Conservation (phyloP, 35 echinoderm and acorn worm species). For the Lytechinus variegatus region DNA sequence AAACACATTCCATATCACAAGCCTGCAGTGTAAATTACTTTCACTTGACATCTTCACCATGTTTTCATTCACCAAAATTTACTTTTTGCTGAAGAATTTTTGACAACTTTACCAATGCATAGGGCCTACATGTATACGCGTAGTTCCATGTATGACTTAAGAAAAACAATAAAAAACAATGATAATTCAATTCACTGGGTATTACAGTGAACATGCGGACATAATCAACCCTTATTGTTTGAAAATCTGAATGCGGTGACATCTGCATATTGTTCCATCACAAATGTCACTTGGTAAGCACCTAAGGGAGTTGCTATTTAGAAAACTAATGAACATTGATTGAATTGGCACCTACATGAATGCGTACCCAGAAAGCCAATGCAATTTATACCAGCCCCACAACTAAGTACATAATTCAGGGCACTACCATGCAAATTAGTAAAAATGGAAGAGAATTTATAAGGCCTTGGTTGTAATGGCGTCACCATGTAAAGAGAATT, state of each 20-base stretch:
- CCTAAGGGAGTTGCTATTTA: background rate
- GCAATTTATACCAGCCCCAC: background rate
- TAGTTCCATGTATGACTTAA: background rate
- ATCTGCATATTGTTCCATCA: background rate
- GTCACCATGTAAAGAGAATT: background rate
- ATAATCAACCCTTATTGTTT: background rate
- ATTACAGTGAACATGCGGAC: background rate
- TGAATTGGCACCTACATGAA: background rate
- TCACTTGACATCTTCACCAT: too few species aligned
- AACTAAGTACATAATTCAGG: background rate
- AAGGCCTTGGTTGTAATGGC: background rate
- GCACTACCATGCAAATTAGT: background rate
- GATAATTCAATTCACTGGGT: background rate
- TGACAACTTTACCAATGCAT: background rate
- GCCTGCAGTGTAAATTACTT: too few species aligned
- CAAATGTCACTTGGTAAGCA: background rate
- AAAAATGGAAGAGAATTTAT: background rate
- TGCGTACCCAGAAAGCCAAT: background rate
- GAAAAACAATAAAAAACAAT: background rate
- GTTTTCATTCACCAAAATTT: too few species aligned
- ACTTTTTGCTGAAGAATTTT: background rate
- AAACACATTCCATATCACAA: too few species aligned
- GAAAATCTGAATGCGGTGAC: background rate
- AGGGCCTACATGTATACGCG: background rate
- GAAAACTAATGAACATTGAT: background rate